Base-by-base conservation (phyloP, 1,140 invertebrate species). In the Pseudomyrmex gracilis region DNA sequence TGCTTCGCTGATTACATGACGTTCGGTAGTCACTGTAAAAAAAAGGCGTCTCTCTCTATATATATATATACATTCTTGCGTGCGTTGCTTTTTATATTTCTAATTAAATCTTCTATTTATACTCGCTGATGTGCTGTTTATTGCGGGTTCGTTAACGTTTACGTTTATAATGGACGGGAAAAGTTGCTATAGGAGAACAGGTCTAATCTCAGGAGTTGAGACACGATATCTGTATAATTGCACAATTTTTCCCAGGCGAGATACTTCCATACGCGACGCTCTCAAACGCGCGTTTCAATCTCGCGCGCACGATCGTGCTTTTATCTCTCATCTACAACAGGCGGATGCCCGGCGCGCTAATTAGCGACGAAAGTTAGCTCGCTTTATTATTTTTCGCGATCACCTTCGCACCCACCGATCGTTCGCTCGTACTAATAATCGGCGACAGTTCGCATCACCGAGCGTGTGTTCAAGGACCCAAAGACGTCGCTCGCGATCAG, bases 301-400 rank as follows among this genome's bases (percentile, higher is more conserved):
- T 58, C 43, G 64, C 24, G 51, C 74, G 34, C 61, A n/a, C 12
- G 13, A 17, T 22, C 66, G 53, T 49, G 53, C 71, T 20, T 49
- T 80, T 80, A 80, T 80, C 66, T 80, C n/a, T 60, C 45, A 80
- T 71, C 76, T 49, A 47, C 17, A 58, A 13, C 24, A 12, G 22
- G 67, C 34, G 20, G 76, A 61, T 60, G 57, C 60, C 8, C n/a
- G 24, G 20, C 63, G 55, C 74, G 49, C 63, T 86, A 86, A 85
- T 86, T 82, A 85, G 15, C 68, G 61, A 45, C 71, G 47, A 63
- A 87, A 74, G 84, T 22, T 68, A 77, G 58, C 57, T 86, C 60
- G 61, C 67, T n/a, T n/a, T 2, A 24, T 13, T 47, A 70, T 70
- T 68, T 34, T 34, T 7, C 63, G 63, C 57, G 84, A 53, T 57